phyloP scores from a whole-genome alignment of 2,797 vertebrate species.

The Loriculus beryllinus region DNA sequence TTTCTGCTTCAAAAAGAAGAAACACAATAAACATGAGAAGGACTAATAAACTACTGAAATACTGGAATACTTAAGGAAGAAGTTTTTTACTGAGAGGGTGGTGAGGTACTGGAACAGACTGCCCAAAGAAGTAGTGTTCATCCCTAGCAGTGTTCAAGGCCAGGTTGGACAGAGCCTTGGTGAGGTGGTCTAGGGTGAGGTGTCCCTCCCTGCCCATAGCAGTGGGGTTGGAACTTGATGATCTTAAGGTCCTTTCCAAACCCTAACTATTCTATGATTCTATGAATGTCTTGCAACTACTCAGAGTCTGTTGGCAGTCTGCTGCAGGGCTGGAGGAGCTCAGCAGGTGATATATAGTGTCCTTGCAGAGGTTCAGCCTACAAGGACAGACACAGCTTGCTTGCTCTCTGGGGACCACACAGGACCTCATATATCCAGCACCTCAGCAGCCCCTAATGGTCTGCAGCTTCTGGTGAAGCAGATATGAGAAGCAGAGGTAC shows the following conservation, averaged over 20 bases:
- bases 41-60: not conserved
- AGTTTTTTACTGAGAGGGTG: not conserved
- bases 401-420: rapidly evolving
- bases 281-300: not conserved
- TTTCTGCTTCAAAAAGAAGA: not conserved
- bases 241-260: not conserved
- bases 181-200: not conserved
- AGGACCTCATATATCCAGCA: not conserved
- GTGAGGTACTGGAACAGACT: not conserved
- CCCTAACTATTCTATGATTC: not conserved
- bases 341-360: rapidly evolving
- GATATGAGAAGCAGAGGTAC: not conserved
- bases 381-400: not conserved
- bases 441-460: not conserved
- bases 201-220: not conserved
- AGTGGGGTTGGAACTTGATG: not conserved
- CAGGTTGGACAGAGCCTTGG: not conserved
- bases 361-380: not conserved
- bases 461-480: not conserved
- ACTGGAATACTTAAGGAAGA: not conserved
- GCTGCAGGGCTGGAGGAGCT: not conserved
- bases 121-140: not conserved
- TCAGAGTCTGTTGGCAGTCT: not conserved
- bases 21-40: not conserved
- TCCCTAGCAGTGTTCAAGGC: not conserved